Conservation (phyloP, 2,113 vertebrate genomes). For the Brachionichthys hirsutus region DNA sequence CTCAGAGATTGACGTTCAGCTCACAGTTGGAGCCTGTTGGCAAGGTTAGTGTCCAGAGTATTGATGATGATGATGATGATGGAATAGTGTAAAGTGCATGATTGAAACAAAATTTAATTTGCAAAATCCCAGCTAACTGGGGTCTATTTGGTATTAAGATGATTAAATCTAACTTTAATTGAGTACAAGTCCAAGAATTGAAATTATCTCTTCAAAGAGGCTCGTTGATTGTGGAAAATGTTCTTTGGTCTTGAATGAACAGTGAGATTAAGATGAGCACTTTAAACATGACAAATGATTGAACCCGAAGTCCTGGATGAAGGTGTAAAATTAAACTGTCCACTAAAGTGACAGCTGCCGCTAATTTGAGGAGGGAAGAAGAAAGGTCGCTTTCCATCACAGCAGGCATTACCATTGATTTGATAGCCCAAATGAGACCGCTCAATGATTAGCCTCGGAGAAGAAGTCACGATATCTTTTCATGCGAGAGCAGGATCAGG, state of each 20-base stretch:
- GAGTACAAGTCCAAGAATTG: constrained; percentile 12
- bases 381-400: constrained; percentile 22
- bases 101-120: constrained; percentile 4
- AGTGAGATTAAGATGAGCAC: constrained; percentile 49
- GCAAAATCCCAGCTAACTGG: constrained; percentile 3
- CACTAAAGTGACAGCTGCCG: constrained; percentile 56
- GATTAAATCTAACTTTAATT: background rate
- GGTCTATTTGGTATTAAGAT: background rate
- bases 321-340: constrained; percentile 46
- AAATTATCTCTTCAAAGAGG: constrained; percentile 18
- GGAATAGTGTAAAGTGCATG: background rate
- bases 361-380: constrained; percentile 41
- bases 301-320: constrained; percentile 33
- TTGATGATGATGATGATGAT: background rate
- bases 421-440: constrained; percentile 47
- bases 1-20: constrained; percentile 94
- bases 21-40: constrained; percentile 97
- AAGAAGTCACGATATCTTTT: constrained; percentile 36
- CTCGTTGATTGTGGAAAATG: constrained; percentile 22
- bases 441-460: constrained; percentile 46
- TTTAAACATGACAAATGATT: constrained; percentile 53
- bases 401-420: constrained; percentile 17
- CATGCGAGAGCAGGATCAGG: constrained; percentile 23
- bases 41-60: constrained; percentile 81
- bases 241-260: constrained; percentile 56